Base-by-base conservation (phyloP, 2,888 invertebrate species). In the Julus scanicus region DNA sequence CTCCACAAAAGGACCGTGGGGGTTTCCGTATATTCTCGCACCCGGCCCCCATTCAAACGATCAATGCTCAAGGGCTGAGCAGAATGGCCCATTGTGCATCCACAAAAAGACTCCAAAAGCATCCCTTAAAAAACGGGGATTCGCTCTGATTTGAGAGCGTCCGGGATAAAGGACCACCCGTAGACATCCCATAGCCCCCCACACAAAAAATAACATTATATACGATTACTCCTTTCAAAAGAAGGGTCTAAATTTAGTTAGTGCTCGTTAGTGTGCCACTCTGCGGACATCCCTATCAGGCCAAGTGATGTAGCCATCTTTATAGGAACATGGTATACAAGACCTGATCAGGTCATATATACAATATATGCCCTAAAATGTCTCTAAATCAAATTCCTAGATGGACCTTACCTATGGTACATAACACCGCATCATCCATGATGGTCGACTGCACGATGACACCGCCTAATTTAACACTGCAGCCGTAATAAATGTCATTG, bases 401-500 rank as follows among this genome's bases (percentile, higher is more conserved):
- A 29, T 29, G 29, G 29, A 29, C 29, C 83, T 29, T 37, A 89
- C 89, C 89, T 57, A 87, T 40, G 40, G 71, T 71, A 57, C 88
- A 89, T 4, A 84, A 20, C 13, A 88, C 57, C 20, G 9, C 20
- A 49, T 90, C 89, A 89, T 91, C 90, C 49, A 90, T 89, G 2
- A 95, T 92, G 87, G 94, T 93, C 48, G 96, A 95, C 44, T 94
- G 95, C 2, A 97, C 95, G n/a, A 97, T 92, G 49, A 97, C 94
- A 48, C 99, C 99, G 83, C 99, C 99, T 89, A 99, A 94, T 93
- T 99, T 99, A 39, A 95, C 94, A 5, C 29, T 39, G 48, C 95
- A 94, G 87, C 96, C 95, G 89, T 94, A 93, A 92, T 98, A 99
- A 89, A 99, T 95, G 93, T 99, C 99, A 92, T 99, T 99, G 15